Percentiles rank a stretch among this genome's conserved stretches.
Conservation (phyloP, 2,797 vertebrate genomes). For the Dallia pectoralis region DNA sequence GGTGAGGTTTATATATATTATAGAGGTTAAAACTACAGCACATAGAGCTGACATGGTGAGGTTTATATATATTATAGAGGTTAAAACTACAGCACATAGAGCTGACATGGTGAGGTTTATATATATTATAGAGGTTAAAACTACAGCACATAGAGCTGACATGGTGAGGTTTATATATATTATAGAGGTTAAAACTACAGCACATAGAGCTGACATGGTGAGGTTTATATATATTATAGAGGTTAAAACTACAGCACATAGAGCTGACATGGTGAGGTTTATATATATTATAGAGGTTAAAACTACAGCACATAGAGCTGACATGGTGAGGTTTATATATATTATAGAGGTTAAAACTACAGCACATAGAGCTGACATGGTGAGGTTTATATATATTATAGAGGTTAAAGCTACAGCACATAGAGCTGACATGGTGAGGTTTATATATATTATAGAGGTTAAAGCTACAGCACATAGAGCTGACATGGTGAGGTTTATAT, state of each 20-base stretch:
- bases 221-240: too few species aligned
- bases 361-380: slow-evolving; percentile 12
- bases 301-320: slow-evolving; percentile 10
- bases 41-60: slow-evolving; percentile 15
- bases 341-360: too few species aligned
- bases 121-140: too few species aligned
- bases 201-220: slow-evolving; percentile 12
- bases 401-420: too few species aligned
- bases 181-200: too few species aligned
- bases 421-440: slow-evolving; percentile 14
- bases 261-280: slow-evolving; percentile 12
- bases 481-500: slow-evolving; percentile 2
- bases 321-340: slow-evolving; percentile 2
- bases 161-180: slow-evolving; percentile 4
- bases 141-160: slow-evolving; percentile 9
- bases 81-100: too few species aligned
- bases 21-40: too few species aligned
- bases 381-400: neutral
- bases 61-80: too few species aligned
- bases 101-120: slow-evolving; percentile 3
- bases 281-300: too few species aligned
- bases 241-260: too few species aligned
- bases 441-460: too few species aligned
- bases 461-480: slow-evolving; percentile 12
- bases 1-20: slow-evolving; percentile 1